A percentile compares a stretch with the other conserved stretches of the same genome.
Evolutionary conservation across 2,797 vertebrate species (phyloP).

Genomic region (Peromyscus eremicus): DNA sequence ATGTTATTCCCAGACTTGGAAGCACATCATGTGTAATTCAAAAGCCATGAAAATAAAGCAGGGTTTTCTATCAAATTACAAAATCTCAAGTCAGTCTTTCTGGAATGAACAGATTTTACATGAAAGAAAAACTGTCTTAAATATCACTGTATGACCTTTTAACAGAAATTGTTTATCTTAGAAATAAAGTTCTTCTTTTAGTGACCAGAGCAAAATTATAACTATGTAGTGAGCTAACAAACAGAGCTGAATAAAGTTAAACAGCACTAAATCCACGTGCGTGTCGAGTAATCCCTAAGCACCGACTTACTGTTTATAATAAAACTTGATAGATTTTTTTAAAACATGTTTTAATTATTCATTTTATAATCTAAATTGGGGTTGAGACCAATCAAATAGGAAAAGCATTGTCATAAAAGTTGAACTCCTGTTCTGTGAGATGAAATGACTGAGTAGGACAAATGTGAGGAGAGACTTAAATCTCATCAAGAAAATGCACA

Average conservation of each 20-base stretch:
- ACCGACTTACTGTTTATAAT: not conserved
- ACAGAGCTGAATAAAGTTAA: slow-evolving; percentile 24
- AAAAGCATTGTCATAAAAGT: not conserved
- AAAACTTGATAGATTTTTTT: slow-evolving; percentile 1
- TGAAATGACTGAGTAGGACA: not conserved
- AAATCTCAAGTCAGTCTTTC: slow-evolving; percentile 23
- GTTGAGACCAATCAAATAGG: not conserved
- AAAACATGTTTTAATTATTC: not conserved
- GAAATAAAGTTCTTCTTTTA: slow-evolving; percentile 7
- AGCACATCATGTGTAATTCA: not conserved
- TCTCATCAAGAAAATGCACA: not conserved
- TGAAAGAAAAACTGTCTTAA: not conserved
- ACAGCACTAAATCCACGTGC: not conserved
- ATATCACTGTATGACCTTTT: not conserved
- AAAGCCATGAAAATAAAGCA: not conserved
- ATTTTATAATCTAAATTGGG: not conserved
- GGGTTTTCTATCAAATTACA: not conserved
- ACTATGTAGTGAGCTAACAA: not conserved
- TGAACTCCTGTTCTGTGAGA: not conserved
- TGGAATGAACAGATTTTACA: not conserved
- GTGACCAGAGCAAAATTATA: not conserved
- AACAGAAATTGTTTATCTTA: slow-evolving; percentile 19
- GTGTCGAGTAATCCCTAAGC: not conserved
- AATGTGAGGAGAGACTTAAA: not conserved
- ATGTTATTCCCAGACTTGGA: not conserved